These are phyloP conservation scores for Cecidostiba fungosa DNA, from an alignment of 2,888 invertebrate species.

Conservation along the genomic window DNA sequence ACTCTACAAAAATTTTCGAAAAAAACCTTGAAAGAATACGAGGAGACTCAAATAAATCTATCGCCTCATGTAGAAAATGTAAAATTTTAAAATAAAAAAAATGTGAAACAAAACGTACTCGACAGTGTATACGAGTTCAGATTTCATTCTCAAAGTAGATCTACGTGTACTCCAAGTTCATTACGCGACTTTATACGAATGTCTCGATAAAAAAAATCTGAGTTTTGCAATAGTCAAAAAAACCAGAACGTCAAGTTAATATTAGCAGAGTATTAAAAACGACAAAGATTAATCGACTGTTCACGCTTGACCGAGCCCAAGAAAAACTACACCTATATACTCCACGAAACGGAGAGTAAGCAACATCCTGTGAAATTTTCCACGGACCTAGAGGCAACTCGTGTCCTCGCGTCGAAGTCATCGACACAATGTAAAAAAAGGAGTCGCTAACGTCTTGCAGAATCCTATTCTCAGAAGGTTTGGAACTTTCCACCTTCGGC, in stretches of 20 bases:
- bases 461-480: not conserved
- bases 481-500: conserved; percentile 21
- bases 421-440: not conserved
- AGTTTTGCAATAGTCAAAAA: no score
- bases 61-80: not conserved
- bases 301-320: no score
- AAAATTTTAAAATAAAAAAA: not conserved
- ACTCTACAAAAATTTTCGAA: not conserved
- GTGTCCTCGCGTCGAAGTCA: not conserved
- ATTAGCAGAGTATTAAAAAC: no score
- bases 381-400: not conserved
- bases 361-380: not conserved
- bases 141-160: not conserved
- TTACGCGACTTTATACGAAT: no score
- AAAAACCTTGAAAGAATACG: not conserved
- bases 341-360: no score
- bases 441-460: no score
- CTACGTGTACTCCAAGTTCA: no score
- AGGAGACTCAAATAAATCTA: not conserved
- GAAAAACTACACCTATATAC: no score
- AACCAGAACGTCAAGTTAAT: no score
- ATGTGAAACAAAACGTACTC: no score
- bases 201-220: no score
- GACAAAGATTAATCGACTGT: no score
- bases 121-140: not conserved